Base-by-base conservation (phyloP, 2,888 invertebrate species). In the Melanophora roralis region DNA sequence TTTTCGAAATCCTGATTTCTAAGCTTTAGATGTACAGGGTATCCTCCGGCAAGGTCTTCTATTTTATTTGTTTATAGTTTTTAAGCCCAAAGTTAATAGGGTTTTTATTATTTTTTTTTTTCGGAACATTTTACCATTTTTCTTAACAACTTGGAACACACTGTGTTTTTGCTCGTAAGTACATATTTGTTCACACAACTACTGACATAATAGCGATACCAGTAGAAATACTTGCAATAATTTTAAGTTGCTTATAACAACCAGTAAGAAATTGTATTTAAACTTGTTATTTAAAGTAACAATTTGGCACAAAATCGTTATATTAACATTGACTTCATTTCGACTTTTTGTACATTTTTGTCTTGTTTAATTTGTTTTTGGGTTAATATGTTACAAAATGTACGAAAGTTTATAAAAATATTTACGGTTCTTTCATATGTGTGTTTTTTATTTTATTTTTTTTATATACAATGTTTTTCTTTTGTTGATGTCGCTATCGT, bases 311-410 rank as follows among this genome's bases (percentile, higher is more conserved):
- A 19, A 64, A 12, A 64, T 43, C 36, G 12, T 45, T 38, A 45
- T 59, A 64, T 64, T 53, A 78, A 74, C 78, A 78, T 69, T 79
- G 74, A 69, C 78, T 79, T 32, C 53, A 38, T 45, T 47, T 19
- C 19, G 11, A 5, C 0, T 2, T 6, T 59, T 34, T 34, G 27
- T 51, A n/a, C 27, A 12, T 55, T 53, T 27, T 12, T 68, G 19
- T 49, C 3, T 27, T n/a, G 12, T 16, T 51, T 5, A 53, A 12
- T n/a, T 27, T 38, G 55, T 72, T 55, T 64, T 62, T 55, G 65
- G 65, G 62, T 74, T 74, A 67, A 78, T 78, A 68, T 69, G 68
- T 69, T 74, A 69, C 27, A 59, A 57, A 74, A 53, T 34, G 59
- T 65, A 57, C 32, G 23, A 74, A 78, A 69, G 38, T 43, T 38